Evolutionary conservation across 2,797 vertebrate species (phyloP).

Genomic region (Potorous gilbertii): DNA sequence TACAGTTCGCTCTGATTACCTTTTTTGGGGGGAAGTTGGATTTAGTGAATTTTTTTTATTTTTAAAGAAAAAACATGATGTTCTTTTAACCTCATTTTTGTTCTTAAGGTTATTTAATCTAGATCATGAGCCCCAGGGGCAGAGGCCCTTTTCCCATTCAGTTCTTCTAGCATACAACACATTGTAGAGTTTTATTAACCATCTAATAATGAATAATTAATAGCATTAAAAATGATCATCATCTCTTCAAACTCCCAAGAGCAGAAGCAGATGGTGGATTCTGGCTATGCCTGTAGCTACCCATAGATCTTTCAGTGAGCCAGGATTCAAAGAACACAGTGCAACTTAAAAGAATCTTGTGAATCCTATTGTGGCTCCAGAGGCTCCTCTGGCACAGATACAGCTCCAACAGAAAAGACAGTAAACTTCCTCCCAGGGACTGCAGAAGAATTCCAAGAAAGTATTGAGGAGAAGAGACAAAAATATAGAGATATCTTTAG

Average conservation of each 20-base stretch:
- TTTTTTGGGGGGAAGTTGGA: conserved; percentile 36
- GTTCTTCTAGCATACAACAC: neutral
- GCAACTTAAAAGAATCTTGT: conserved; percentile 50
- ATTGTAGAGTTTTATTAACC: conserved; percentile 58
- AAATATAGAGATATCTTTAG: conserved; percentile 38
- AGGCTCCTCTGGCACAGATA: conserved; percentile 54
- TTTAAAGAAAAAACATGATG: conserved; percentile 15
- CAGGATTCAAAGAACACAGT: conserved; percentile 55
- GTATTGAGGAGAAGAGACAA: conserved; percentile 8
- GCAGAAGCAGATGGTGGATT: conserved; percentile 67
- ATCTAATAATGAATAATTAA: conserved; percentile 71
- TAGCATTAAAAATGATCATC: conserved; percentile 52
- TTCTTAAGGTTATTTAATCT: conserved; percentile 32
- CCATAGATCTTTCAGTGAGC: conserved; percentile 60
- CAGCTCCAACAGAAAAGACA: conserved; percentile 39
- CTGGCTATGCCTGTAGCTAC: conserved; percentile 59
- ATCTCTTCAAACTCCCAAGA: conserved; percentile 34
- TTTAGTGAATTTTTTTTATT: neutral
- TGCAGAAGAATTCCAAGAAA: neutral
- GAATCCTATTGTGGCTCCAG: conserved; percentile 66
- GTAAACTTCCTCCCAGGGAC: conserved; percentile 40
- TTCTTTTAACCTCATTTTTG: neutral
- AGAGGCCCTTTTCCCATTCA: neutral
- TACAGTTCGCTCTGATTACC: conserved; percentile 1
- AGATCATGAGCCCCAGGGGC: conserved; percentile 12